These are phyloP conservation scores for Gymnothorax reevesii DNA, from an alignment of 2,797 vertebrate species.

Conservation along the genomic window DNA sequence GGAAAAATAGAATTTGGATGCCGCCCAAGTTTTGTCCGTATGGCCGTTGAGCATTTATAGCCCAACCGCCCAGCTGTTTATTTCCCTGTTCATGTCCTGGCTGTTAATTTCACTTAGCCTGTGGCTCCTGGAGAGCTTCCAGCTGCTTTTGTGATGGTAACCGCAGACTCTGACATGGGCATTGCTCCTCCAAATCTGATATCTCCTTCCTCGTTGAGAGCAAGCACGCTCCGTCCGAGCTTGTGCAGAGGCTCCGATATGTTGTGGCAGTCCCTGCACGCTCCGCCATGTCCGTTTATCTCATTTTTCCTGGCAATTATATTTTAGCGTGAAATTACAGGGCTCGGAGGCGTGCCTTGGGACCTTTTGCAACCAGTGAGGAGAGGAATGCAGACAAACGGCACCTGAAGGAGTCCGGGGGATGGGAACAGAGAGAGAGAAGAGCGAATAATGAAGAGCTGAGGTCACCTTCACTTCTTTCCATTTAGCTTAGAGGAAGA, in stretches of 20 bases:
- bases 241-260: not conserved
- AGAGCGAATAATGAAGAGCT: not conserved
- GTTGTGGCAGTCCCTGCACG: not conserved
- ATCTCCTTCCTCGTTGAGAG: not conserved
- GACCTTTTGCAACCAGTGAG: not conserved
- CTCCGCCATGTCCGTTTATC: not conserved
- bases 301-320: not conserved
- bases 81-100: not conserved
- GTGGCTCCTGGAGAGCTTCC: not conserved
- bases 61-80: not conserved
- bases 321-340: not conserved
- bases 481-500: not conserved
- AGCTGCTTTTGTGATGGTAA: not conserved
- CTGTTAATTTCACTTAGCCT: not conserved
- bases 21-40: too few relatives aligned
- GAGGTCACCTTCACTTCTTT: not conserved
- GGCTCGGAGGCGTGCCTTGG: not conserved
- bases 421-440: not conserved
- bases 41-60: not conserved
- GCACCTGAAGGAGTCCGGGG: not conserved
- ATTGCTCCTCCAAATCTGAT: not conserved
- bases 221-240: not conserved
- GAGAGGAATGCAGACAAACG: not conserved
- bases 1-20: too few relatives aligned
- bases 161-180: not conserved